These are phyloP conservation scores for Cheilosia variabilis DNA, from an alignment of 2,888 invertebrate species.

Conservation along the genomic window DNA sequence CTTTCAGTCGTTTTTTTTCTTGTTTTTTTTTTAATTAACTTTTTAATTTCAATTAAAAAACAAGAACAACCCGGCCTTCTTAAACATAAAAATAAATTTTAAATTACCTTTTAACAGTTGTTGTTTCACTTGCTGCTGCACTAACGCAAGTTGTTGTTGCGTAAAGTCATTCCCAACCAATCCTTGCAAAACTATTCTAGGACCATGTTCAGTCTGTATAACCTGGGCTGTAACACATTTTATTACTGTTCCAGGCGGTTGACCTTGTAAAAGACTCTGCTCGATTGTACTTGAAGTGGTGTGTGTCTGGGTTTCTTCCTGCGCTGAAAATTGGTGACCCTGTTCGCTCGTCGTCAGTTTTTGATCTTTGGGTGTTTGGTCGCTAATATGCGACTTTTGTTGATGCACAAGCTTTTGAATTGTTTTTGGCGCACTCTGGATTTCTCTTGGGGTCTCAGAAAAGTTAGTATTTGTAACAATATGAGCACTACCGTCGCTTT, in stretches of 20 bases:
- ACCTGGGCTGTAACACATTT: conserved; percentile 95
- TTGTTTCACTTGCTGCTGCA: conserved; percentile 95
- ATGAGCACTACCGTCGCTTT: conserved; percentile 84
- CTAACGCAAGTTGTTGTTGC: conserved; percentile 91
- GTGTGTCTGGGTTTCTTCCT: conserved; percentile 49
- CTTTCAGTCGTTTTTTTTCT: too few relatives aligned
- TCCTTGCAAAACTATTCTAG: conserved; percentile 93
- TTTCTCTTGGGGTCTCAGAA: conserved; percentile 69
- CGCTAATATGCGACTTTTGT: conserved; percentile 73
- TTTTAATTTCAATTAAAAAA: too few relatives aligned
- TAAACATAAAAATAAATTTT: background rate
- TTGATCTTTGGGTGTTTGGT: conserved; percentile 61
- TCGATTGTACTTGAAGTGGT: conserved; percentile 85
- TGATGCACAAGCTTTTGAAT: conserved; percentile 76
- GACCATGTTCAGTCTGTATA: conserved; percentile 92
- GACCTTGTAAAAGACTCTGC: conserved; percentile 89
- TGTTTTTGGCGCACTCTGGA: conserved; percentile 50
- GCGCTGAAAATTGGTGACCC: conserved; percentile 31
- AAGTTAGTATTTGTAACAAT: conserved; percentile 82
- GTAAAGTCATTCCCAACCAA: conserved; percentile 93
- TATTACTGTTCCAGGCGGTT: conserved; percentile 93
- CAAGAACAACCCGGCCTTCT: too few relatives aligned
- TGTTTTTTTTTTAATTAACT: too few relatives aligned
- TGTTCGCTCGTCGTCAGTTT: conserved; percentile 58
- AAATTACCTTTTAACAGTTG: conserved; percentile 91